These are phyloP conservation scores for Brachyrhaphis roseni DNA, from an alignment of 2,797 vertebrate species.

Conservation along the genomic window DNA sequence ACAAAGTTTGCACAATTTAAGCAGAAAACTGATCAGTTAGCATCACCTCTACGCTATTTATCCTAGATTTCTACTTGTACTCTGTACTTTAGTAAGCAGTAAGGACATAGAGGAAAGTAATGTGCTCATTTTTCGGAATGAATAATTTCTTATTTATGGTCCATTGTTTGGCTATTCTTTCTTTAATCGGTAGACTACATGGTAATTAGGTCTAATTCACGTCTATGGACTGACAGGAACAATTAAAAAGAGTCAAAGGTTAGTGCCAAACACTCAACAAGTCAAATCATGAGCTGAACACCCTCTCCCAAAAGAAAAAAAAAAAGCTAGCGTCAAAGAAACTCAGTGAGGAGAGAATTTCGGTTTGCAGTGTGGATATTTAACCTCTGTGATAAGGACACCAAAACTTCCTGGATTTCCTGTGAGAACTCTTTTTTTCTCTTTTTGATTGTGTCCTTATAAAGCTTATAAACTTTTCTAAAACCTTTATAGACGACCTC, in stretches of 20 bases:
- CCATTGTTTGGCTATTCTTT: background rate
- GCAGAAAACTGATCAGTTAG: background rate
- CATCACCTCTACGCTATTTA: background rate
- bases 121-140: background rate
- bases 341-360: background rate
- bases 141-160: background rate
- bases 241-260: background rate
- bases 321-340: background rate
- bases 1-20: background rate
- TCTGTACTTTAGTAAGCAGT: background rate
- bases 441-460: background rate
- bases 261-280: background rate
- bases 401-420: background rate
- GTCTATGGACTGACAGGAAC: background rate
- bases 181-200: background rate
- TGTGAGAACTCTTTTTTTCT: background rate
- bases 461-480: background rate
- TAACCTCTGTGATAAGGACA: background rate
- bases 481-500: background rate
- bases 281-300: background rate
- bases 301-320: too few relatives aligned
- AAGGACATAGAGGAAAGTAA: background rate
- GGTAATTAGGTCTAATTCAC: background rate
- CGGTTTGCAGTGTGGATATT: background rate
- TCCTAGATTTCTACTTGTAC: background rate